phyloP scores from a whole-genome alignment of 2,113 vertebrate genomes.

The Dunckerocampus dactyliophorus region DNA sequence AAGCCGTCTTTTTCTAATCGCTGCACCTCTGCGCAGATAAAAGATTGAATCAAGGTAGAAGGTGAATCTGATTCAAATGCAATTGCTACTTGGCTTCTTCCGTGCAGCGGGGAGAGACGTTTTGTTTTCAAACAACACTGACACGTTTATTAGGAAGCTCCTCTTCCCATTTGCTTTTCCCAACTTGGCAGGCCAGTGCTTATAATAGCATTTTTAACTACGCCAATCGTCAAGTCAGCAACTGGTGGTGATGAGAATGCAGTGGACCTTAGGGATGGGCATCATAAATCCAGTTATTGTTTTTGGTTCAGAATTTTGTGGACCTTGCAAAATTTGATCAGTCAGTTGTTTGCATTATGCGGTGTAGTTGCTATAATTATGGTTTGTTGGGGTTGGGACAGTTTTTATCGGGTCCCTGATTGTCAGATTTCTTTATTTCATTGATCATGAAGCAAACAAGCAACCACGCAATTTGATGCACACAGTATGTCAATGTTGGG shows the following conservation, averaged over 20 bases:
- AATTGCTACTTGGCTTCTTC: conserved; percentile 35
- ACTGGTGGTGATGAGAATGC: conserved; percentile 37
- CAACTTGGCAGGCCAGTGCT: conserved; percentile 49
- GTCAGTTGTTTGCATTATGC: conserved; percentile 1
- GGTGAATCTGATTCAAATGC: conserved; percentile 51
- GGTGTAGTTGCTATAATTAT: background rate
- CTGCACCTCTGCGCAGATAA: conserved; percentile 9
- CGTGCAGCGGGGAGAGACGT: conserved; percentile 21
- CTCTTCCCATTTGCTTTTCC: conserved; percentile 57
- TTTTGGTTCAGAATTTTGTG: conserved; percentile 3
- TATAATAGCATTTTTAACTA: conserved; percentile 62
- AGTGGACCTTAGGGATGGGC: conserved; percentile 19
- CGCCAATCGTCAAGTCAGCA: conserved; percentile 23
- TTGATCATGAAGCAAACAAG: too few species aligned
- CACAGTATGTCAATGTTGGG: too few species aligned
- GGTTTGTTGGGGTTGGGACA: too few species aligned
- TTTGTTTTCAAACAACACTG: conserved; percentile 54
- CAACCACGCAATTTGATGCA: too few species aligned
- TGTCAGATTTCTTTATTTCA: too few species aligned
- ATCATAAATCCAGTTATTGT: background rate
- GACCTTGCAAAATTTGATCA: too few species aligned
- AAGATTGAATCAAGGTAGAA: conserved; percentile 43
- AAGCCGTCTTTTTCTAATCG: conserved; percentile 43
- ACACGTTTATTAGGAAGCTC: conserved; percentile 53
- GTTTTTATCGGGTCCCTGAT: too few species aligned